A percentile compares a stretch with the other conserved stretches of the same genome.
Evolutionary conservation across 1,140 invertebrate species (phyloP).

Genomic region (Dendrolimus kikuchii): DNA sequence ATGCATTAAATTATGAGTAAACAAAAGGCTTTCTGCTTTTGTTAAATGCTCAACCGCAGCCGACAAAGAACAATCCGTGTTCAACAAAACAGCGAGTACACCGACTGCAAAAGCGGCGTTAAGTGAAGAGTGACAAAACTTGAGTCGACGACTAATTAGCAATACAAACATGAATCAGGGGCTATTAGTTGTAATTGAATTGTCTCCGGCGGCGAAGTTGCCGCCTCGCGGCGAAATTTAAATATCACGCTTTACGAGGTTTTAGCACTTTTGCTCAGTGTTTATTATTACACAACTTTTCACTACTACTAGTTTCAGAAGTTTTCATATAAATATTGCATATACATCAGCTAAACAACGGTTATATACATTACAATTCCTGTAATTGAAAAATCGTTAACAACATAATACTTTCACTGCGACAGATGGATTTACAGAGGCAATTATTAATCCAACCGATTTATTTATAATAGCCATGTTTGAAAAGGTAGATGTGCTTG

Average conservation of each 20-base stretch:
- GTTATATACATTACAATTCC: not conserved
- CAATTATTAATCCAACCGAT: too few species aligned
- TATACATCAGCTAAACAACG: not conserved
- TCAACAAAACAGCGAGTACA: constrained; percentile 42
- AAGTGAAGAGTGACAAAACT: constrained; percentile 68
- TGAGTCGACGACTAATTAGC: constrained; percentile 66
- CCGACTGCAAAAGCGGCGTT: constrained; percentile 33
- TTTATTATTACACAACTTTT: constrained; percentile 12
- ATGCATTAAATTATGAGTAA: constrained; percentile 39
- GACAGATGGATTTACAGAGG: too few species aligned
- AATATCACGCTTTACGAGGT: constrained; percentile 57
- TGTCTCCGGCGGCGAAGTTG: constrained; percentile 57
- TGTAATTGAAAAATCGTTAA: too few species aligned
- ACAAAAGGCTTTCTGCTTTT: constrained; percentile 28
- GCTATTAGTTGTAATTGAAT: constrained; percentile 72
- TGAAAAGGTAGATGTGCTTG: not conserved
- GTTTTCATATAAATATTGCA: not conserved
- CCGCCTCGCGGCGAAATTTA: constrained; percentile 54
- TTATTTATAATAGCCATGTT: too few species aligned
- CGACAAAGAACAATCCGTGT: constrained; percentile 43
- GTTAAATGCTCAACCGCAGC: constrained; percentile 32
- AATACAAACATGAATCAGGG: constrained; percentile 71
- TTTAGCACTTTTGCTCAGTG: constrained; percentile 22
- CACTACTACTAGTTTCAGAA: constrained; percentile 9
- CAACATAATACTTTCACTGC: too few species aligned